Base-by-base conservation (phyloP, 1,140 invertebrate species). In the Bilobella aurantiaca region DNA sequence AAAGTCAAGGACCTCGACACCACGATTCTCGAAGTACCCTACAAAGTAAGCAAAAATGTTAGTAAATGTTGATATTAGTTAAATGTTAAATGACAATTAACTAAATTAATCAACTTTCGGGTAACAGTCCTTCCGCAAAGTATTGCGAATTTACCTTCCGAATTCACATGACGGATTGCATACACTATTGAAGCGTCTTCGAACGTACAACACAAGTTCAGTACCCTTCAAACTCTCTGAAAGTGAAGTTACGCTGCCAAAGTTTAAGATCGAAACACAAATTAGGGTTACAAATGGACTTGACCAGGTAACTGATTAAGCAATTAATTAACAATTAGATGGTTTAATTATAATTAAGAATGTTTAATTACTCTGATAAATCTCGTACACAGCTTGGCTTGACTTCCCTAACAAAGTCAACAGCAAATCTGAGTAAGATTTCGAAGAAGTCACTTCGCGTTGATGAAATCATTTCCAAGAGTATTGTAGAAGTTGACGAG, bases 401-500 rank as follows among this genome's bases (percentile, higher is more conserved):
- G 3, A 30, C 5, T n/a, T 59, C 58, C 3, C 28, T 59, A 30
- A 18, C 8, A 29, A 8, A 8, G 28, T 8, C 58, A 30, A 31
- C 21, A 2, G 59, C 32, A 12, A 37, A 62, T 42, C 30, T 62
- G 25, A 30, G n/a, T 42, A 3, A 21, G 23, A 27, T 58, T 23
- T 58, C 57, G 2, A 3, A 3, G 12, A 31, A 5, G 3, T 29
- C 25, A 25, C 57, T 58, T 3, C 57, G 57, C 14, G 29, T 58
- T 42, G 59, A 46, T 18, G 23, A 62, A 62, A 62, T 46, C 25
- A 62, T 42, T 62, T 62, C 30, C 31, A 62, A 62, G 37, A 46
- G 25, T 12, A 27, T 34, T 3, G 28, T 62, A n/a, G 59, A 62
- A 12, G 59, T 62, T 2, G 18, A 16, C 14, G 32, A 37, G 18